Percentiles rank a stretch among this genome's conserved stretches.
Evolutionary conservation across 1,140 invertebrate species (phyloP).

Genomic region (Leguminivora glycinivorella): DNA sequence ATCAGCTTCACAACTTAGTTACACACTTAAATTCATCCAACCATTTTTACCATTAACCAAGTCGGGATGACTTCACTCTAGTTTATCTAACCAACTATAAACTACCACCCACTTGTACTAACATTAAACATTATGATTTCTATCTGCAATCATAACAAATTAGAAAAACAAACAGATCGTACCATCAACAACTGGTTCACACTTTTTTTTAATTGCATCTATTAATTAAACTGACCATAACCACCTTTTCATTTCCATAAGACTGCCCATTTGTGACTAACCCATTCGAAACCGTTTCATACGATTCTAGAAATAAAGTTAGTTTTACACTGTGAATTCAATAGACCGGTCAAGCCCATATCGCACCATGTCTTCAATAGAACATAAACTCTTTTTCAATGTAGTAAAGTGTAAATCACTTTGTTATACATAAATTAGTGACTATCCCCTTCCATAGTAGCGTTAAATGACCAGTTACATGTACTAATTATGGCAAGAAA

Average conservation of each 20-base stretch:
- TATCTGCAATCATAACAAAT: slow-evolving; percentile 19
- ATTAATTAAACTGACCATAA: slow-evolving; percentile 28
- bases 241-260: slow-evolving; percentile 23
- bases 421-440: neutral
- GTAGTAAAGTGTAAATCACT: neutral
- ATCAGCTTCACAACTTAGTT: too few species aligned
- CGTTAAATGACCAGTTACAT: slow-evolving; percentile 1
- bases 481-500: slow-evolving; percentile 11
- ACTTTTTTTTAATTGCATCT: slow-evolving; percentile 17
- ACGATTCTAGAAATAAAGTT: neutral
- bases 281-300: neutral
- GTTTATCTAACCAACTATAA: slow-evolving; percentile 4
- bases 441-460: neutral
- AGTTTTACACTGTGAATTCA: neutral
- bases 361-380: neutral
- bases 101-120: slow-evolving; percentile 17
- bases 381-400: neutral
- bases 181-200: slow-evolving; percentile 18
- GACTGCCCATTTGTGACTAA: neutral
- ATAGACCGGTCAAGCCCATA: slow-evolving; percentile 3
- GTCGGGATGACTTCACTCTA: slow-evolving; percentile 14
- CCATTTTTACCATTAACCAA: neutral
- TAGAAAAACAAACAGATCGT: slow-evolving; percentile 17
- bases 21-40: neutral
- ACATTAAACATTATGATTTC: slow-evolving; percentile 23